phyloP scores from a whole-genome alignment of 2,797 vertebrate genomes.

The Falco naumanni region DNA sequence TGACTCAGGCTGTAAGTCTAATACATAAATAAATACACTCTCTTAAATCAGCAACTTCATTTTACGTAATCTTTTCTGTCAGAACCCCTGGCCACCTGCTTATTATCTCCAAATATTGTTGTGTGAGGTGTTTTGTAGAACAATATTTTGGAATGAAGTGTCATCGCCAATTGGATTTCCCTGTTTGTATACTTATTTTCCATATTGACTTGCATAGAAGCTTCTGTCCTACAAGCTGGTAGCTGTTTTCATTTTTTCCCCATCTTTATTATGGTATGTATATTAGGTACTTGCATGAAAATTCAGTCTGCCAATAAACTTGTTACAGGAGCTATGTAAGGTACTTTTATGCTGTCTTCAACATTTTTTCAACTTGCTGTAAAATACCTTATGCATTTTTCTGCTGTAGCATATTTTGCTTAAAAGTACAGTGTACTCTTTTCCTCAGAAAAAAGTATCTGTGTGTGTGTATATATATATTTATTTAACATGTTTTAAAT shows the following conservation, averaged over 20 bases:
- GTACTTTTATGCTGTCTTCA: slow-evolving; percentile 39
- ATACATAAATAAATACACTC: neutral
- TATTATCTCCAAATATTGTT: neutral
- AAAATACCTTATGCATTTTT: slow-evolving; percentile 44
- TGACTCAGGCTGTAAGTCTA: neutral
- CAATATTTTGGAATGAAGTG: neutral
- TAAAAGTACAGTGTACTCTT: neutral
- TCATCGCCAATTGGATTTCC: neutral
- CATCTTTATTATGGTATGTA: neutral
- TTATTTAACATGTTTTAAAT: slow-evolving; percentile 38
- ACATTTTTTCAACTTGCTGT: slow-evolving; percentile 37
- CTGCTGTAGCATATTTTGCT: slow-evolving; percentile 44
- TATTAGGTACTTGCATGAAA: neutral
- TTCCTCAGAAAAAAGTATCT: neutral
- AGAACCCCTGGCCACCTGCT: neutral
- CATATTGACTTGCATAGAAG: neutral
- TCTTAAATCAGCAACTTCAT: neutral
- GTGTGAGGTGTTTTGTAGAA: neutral
- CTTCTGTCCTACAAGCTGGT: neutral
- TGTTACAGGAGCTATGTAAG: neutral
- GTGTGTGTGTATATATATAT: neutral
- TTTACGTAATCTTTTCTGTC: neutral
- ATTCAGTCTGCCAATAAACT: slow-evolving; percentile 11
- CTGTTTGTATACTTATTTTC: neutral
- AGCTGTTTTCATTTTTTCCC: neutral